Evolutionary conservation across 2,888 invertebrate species (phyloP).

Genomic region (Limnephilus lunatus): DNA sequence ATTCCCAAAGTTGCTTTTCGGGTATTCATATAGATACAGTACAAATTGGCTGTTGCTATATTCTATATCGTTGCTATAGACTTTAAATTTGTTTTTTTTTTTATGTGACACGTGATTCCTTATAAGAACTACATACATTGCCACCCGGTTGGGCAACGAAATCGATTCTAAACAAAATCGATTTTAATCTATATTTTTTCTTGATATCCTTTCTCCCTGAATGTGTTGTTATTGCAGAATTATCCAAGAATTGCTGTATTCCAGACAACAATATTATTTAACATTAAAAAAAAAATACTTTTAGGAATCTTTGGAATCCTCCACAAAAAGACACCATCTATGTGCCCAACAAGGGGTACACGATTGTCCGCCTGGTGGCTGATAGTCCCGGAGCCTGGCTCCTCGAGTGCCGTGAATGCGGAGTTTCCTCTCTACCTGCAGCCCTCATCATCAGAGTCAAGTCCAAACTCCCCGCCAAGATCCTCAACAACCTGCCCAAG

Average conservation of each 20-base stretch:
- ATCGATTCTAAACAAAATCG: too few relatives aligned
- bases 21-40: too few relatives aligned
- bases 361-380: conserved; percentile 76
- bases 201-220: too few relatives aligned
- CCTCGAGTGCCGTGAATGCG: conserved; percentile 74
- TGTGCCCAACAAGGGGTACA: conserved; percentile 81
- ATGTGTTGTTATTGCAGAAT: too few relatives aligned
- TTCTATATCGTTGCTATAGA: too few relatives aligned
- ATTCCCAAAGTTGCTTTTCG: too few relatives aligned
- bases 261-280: not conserved
- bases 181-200: too few relatives aligned
- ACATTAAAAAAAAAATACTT: conserved; percentile 59
- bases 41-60: too few relatives aligned
- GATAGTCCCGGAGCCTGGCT: conserved; percentile 78
- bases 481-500: conserved; percentile 74
- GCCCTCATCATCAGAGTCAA: conserved; percentile 76
- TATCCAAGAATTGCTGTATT: not conserved
- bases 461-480: conserved; percentile 72
- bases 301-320: conserved; percentile 76
- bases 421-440: conserved; percentile 72
- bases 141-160: too few relatives aligned
- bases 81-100: too few relatives aligned
- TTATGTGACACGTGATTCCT: too few relatives aligned
- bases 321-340: conserved; percentile 80
- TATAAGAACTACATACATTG: too few relatives aligned